Evolutionary conservation across 2,113 vertebrate species (phyloP), one percentile per base, ranked within the genome.

Genomic region (Mirounga angustirostris): DNA sequence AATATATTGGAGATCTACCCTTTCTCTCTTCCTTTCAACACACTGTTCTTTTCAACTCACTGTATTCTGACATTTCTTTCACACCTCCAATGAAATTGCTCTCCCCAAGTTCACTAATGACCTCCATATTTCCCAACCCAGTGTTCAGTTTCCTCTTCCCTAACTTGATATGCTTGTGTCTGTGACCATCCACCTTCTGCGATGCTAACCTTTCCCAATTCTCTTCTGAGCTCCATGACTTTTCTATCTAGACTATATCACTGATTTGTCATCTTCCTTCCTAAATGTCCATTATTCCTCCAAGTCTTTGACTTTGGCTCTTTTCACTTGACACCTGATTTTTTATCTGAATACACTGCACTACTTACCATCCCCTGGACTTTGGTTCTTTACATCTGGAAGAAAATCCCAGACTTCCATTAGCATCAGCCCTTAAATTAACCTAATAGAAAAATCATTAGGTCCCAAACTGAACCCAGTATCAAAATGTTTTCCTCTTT

Each of bases 241-340:
- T 81, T 11, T 50, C 11, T 11, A 5, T 21, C 33, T 18, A 33
- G 36, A 46, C 18, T 28, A 13, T 1, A 0, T 30, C 22, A 24
- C 0, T 0, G 0, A 40, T 16, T 33, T n/a, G 18, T 36, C 15
- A 1, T 30, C 59, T 36, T 87, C 19, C n/a, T 28, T 40, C 58
- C 8, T 61, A 65, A 46, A 74, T 1, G 21, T 10, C 50, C 13
- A 7, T 33, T 10, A 2, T 63, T 36, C 11, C 22, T 16, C 61
- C 19, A 61, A 56, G 28, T 40, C n/a, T 82, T 80, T 61, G 61
- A 21, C 40, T 88, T 58, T 15, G 13, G 18, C 40, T 97, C 28
- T 36, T 76, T 52, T 78, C 74, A 24, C 33, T 28, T 74, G 69
- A 36, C 14, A 26, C 30, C 28, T 22, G 58, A 43, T 54, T 56